Conservation (phyloP, 2,797 vertebrate genomes). For the Jordanella pulchra region DNA sequence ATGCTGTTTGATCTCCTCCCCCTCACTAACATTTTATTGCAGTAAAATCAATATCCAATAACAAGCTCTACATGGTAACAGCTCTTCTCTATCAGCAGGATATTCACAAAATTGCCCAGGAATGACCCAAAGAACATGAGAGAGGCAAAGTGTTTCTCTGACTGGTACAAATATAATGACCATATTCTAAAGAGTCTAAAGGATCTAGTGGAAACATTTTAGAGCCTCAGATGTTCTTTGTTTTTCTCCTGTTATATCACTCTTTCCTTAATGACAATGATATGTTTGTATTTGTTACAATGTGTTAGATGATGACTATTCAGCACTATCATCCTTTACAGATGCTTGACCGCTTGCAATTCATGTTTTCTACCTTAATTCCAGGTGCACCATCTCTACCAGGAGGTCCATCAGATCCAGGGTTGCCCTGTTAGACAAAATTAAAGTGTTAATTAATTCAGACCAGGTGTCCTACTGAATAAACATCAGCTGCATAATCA, state of each 20-base stretch:
- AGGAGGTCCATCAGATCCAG: conserved; percentile 93
- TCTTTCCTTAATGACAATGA: not conserved
- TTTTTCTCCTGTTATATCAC: not conserved
- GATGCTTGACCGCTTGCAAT: not conserved
- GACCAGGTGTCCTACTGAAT: conserved; percentile 53
- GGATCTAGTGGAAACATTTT: too few species aligned
- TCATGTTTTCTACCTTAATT: conserved; percentile 84
- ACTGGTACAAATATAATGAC: not conserved
- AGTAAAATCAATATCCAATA: not conserved
- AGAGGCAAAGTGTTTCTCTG: not conserved
- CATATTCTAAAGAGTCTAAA: not conserved
- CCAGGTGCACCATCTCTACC: conserved; percentile 92
- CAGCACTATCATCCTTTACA: not conserved
- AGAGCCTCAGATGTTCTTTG: too few species aligned
- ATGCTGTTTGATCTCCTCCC: not conserved
- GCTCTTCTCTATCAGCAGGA: not conserved
- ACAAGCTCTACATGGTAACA: not conserved
- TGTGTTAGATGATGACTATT: not conserved
- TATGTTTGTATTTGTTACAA: not conserved
- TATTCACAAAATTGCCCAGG: not conserved
- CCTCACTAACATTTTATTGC: not conserved
- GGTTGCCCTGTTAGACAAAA: conserved; percentile 81
- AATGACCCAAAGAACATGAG: not conserved
- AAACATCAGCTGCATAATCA: conserved; percentile 47
- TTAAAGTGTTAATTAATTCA: conserved; percentile 36